phyloP scores from a whole-genome alignment of 2,113 vertebrate genomes.

The Oophaga pumilio region DNA sequence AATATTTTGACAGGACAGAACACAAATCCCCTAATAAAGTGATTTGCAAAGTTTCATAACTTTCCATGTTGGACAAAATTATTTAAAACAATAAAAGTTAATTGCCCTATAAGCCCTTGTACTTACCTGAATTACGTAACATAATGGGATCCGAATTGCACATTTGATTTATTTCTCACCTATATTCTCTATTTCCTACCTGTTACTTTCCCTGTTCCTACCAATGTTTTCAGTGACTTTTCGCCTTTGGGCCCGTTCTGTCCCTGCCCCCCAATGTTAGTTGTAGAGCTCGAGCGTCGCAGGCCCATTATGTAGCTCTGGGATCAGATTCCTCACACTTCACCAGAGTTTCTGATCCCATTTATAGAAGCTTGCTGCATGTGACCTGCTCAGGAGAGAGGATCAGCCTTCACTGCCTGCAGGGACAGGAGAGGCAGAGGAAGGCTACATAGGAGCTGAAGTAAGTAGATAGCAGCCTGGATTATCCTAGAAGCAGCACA shows the following conservation, averaged over 20 bases:
- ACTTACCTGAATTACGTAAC: too few relatives aligned
- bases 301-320: conserved; percentile 31
- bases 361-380: conserved; percentile 56
- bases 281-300: background rate
- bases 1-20: too few relatives aligned
- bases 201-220: background rate
- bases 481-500: background rate
- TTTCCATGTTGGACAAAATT: too few relatives aligned
- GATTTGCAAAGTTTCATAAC: too few relatives aligned
- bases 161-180: background rate
- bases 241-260: conserved; percentile 4
- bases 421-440: conserved; percentile 33
- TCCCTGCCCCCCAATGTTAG: conserved; percentile 14
- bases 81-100: too few relatives aligned
- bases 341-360: conserved; percentile 55
- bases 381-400: conserved; percentile 55
- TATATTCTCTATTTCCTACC: background rate
- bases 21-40: too few relatives aligned
- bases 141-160: background rate
- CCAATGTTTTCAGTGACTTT: background rate
- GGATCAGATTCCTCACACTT: conserved; percentile 56
- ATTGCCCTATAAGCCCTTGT: too few relatives aligned
- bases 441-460: background rate
- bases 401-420: conserved; percentile 41
- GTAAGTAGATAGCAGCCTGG: background rate